Conservation (phyloP, 2,113 vertebrate genomes). For the Lycaon pictus region DNA sequence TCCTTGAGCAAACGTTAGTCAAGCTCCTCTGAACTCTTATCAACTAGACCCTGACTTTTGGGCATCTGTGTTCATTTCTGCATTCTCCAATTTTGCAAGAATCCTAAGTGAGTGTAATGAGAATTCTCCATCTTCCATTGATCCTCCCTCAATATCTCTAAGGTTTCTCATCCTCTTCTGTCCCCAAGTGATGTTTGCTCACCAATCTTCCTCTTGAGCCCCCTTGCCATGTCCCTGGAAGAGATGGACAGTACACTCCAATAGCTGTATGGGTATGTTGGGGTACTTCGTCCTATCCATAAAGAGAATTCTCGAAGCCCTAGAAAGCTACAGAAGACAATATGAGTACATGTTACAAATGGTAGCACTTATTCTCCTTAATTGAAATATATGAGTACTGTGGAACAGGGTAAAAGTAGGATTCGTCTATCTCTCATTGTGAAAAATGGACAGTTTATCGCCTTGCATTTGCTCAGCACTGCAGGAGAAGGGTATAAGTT, state of each 20-base stretch:
- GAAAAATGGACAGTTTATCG: slow-evolving; percentile 82
- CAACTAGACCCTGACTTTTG: not conserved
- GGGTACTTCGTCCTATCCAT: not conserved
- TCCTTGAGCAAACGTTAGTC: not conserved
- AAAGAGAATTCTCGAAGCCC: slow-evolving; percentile 6
- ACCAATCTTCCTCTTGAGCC: not conserved
- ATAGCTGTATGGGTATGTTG: not conserved
- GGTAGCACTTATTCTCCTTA: slow-evolving; percentile 74
- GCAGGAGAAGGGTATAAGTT: slow-evolving; percentile 81
- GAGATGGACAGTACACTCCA: not conserved
- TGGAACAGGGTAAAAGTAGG: slow-evolving; percentile 71
- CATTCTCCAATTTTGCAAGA: not conserved
- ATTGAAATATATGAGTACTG: slow-evolving; percentile 76
- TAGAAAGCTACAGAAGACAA: slow-evolving; percentile 31
- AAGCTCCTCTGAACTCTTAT: not conserved
- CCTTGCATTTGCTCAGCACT: slow-evolving; percentile 77
- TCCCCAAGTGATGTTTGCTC: not conserved
- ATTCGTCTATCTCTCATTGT: slow-evolving; percentile 80
- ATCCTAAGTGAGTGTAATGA: not conserved
- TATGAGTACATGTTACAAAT: slow-evolving; percentile 70
- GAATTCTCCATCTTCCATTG: not conserved
- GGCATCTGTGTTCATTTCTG: not conserved
- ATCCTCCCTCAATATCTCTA: not conserved
- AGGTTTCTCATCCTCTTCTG: not conserved
- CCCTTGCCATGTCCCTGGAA: not conserved